phyloP scores from a whole-genome alignment of 2,888 invertebrate genomes.

The Conchocele bisecta region DNA sequence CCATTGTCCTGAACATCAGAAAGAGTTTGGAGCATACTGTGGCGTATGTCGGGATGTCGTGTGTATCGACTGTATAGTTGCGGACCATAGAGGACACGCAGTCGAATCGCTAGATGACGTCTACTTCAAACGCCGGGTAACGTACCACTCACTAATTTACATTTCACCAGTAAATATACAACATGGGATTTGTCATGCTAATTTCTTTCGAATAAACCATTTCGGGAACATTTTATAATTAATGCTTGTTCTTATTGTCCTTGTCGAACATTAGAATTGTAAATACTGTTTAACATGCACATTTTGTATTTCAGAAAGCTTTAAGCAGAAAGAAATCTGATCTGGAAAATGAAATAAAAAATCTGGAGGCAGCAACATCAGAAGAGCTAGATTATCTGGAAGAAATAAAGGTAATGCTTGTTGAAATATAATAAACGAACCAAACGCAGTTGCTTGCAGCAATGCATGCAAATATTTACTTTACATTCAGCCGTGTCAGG shows the following conservation, averaged over 20 bases:
- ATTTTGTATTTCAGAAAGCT: neutral
- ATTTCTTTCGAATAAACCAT: no score
- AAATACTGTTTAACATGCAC: no score
- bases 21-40: slow-evolving; percentile 44
- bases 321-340: slow-evolving; percentile 22
- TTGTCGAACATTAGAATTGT: no score
- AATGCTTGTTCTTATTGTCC: neutral
- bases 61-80: slow-evolving; percentile 43
- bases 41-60: slow-evolving; percentile 25
- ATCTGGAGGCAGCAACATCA: neutral
- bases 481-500: no score
- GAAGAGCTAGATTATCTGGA: slow-evolving; percentile 31
- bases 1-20: slow-evolving; percentile 19
- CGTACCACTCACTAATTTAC: neutral
- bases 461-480: no score
- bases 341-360: slow-evolving; percentile 31
- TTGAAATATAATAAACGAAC: no score
- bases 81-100: slow-evolving; percentile 38
- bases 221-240: no score
- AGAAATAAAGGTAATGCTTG: slow-evolving; percentile 24
- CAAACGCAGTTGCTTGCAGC: no score
- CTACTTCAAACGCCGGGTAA: slow-evolving; percentile 23
- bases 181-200: no score
- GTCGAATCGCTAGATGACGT: slow-evolving; percentile 41
- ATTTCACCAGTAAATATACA: no score